Conservation (phyloP, 2,113 vertebrate species). For the Gadus macrocephalus region DNA sequence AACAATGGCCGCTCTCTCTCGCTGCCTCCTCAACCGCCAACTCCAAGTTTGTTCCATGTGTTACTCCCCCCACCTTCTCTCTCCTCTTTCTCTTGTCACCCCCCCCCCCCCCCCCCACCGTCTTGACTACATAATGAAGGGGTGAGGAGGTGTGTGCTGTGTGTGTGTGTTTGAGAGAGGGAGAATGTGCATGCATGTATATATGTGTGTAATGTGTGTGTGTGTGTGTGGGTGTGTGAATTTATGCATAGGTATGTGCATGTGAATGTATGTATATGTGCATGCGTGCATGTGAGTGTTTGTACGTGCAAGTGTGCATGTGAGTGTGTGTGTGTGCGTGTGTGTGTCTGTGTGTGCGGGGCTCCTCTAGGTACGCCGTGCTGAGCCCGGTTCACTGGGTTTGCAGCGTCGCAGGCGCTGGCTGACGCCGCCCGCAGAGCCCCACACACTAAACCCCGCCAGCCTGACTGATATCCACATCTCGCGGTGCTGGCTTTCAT, state of each 20-base stretch:
- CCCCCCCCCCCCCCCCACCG: slow-evolving; percentile 22
- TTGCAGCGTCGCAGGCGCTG: slow-evolving; percentile 52
- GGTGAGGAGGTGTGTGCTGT: slow-evolving; percentile 24
- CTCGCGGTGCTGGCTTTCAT: slow-evolving; percentile 45
- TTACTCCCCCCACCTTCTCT: slow-evolving; percentile 10
- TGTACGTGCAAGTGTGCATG: no score
- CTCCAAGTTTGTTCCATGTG: slow-evolving; percentile 51
- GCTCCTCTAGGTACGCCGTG: slow-evolving; percentile 4
- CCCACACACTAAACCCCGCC: slow-evolving; percentile 36
- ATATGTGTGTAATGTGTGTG: no score
- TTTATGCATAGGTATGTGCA: no score
- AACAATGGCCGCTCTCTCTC: slow-evolving; percentile 51
- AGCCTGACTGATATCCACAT: slow-evolving; percentile 57
- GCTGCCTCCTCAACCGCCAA: slow-evolving; percentile 34
- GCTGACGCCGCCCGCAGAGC: slow-evolving; percentile 55
- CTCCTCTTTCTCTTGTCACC: not conserved
- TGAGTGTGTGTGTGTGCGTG: slow-evolving; percentile 37
- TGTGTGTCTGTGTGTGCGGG: slow-evolving; percentile 25
- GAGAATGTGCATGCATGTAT: no score
- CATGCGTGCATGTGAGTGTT: no score
- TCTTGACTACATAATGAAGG: slow-evolving; percentile 56
- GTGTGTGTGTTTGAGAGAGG: no score
- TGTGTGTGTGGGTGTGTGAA: no score
- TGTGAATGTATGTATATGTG: no score
- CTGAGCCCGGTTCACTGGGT: slow-evolving; percentile 63